Evolutionary conservation across 2,113 vertebrate species (phyloP), one percentile per base, ranked within the genome.

Genomic region (Cyrtonyx montezumae): DNA sequence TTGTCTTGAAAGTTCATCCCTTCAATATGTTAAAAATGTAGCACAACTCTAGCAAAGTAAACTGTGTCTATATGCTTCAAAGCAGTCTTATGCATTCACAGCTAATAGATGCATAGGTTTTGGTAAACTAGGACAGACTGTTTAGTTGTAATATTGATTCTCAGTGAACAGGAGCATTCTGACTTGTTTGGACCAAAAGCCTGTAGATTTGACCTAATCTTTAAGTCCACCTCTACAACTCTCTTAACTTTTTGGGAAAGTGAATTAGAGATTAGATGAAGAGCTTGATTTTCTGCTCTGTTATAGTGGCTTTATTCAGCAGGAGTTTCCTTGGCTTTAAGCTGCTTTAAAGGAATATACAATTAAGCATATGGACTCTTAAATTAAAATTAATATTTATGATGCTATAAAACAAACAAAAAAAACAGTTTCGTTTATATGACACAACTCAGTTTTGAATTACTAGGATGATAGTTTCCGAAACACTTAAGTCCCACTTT

Each of bases 241-340:
- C 45, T 63, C 45, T 30, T 69, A 46, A 80, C 14, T 28, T 68
- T 70, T 87, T 85, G 83, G 61, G 65, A 92, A 85, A 3, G 1
- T 68, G 71, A 87, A 68, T 23, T 71, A 61, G 73, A 88, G 63
- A 43, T 59, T 77, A 94, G 59, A 75, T 13, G 2, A 13, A 45
- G 69, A 82, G 37, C 65, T 92, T 83, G 43, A 88, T 90, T 92
- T 82, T 94, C 37, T 70, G 43, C 68, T 93, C 81, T 68, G 43
- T 90, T 94, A 84, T 70, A 56, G 53, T 87, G 76, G 28, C 49
- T 91, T 92, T 91, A 75, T 75, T 84, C 56, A 85, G 21, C 42
- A 20, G 5, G 17, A 91, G 21, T 81, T 90, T 78, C 48, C 28
- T 43, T 45, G 73, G 20, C 51, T 23, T 63, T 51, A 88, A 71